These are phyloP conservation scores for Anoplophora glabripennis DNA, from an alignment of 1,140 invertebrate species.

Conservation along the genomic window DNA sequence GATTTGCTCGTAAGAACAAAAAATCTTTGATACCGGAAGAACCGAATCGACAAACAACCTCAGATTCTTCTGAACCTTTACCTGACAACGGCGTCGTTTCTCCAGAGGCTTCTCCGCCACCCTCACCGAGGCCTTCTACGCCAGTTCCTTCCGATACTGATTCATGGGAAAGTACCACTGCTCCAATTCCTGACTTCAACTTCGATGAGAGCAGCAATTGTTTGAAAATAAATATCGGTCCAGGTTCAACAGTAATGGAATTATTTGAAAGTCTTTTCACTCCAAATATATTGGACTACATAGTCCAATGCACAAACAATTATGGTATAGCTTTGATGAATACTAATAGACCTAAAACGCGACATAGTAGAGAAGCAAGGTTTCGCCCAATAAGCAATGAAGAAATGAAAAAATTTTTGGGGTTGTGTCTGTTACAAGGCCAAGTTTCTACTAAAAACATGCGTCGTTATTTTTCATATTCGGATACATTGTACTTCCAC, in stretches of 20 bases:
- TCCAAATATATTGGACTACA: no score
- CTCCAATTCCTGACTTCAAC: slow-evolving; percentile 5
- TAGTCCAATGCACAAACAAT: no score
- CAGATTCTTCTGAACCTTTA: neutral
- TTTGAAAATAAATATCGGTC: neutral
- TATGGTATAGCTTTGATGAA: no score
- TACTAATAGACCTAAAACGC: neutral
- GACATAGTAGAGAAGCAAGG: neutral
- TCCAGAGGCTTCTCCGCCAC: neutral
- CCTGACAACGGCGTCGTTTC: neutral
- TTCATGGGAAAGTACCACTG: slow-evolving; percentile 2
- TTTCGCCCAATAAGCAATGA: neutral
- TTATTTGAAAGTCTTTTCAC: no score
- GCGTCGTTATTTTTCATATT: slow-evolving; percentile 1
- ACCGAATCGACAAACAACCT: slow-evolving; percentile 5
- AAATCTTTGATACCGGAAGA: neutral
- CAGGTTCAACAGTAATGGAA: neutral
- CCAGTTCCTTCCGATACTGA: slow-evolving; percentile 1
- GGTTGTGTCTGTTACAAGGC: neutral
- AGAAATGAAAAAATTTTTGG: slow-evolving; percentile 6
- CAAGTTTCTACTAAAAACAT: neutral
- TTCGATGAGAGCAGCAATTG: slow-evolving; percentile 1
- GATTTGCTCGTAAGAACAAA: neutral
- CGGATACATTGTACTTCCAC: neutral
- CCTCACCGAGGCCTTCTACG: neutral